Conservation (phyloP, 2,113 vertebrate species). For the Xenopus tropicalis region DNA sequence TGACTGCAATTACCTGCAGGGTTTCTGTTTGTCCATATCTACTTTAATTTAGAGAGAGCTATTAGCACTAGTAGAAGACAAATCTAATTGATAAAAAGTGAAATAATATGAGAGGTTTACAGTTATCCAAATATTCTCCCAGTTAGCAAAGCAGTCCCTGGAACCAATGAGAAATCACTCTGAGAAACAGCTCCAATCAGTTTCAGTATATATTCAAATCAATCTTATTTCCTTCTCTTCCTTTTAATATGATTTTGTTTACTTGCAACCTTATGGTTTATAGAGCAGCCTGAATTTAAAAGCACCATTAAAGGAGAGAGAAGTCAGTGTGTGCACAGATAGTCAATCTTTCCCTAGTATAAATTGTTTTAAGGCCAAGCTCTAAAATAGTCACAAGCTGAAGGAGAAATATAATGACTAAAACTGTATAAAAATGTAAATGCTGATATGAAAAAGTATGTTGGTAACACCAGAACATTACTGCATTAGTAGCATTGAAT, state of each 20-base stretch:
- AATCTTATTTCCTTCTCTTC: constrained; percentile 26
- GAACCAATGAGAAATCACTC: constrained; percentile 15
- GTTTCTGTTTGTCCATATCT: too few species aligned
- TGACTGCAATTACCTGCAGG: too few species aligned
- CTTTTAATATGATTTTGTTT: constrained; percentile 36
- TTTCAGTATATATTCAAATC: constrained; percentile 11
- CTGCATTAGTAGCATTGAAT: constrained; percentile 70
- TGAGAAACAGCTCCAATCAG: constrained; percentile 3
- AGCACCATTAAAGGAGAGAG: constrained; percentile 34
- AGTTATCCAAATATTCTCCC: constrained; percentile 9
- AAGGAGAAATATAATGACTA: constrained; percentile 44
- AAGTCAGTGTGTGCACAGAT: constrained; percentile 20
- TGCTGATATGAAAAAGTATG: constrained; percentile 52
- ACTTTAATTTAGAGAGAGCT: too few species aligned
- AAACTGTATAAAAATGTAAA: constrained; percentile 61
- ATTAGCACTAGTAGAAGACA: too few species aligned
- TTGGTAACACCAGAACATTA: constrained; percentile 66
- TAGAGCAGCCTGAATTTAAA: constrained; percentile 38
- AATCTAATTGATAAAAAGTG: too few species aligned
- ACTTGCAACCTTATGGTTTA: constrained; percentile 25
- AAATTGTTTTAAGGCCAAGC: constrained; percentile 37
- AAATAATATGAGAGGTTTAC: background rate
- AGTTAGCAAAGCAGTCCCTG: background rate
- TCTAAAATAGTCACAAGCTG: constrained; percentile 35
- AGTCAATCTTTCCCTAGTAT: constrained; percentile 37